phyloP scores from a whole-genome alignment of 2,797 vertebrate species.

The Tragopan temminckii region DNA sequence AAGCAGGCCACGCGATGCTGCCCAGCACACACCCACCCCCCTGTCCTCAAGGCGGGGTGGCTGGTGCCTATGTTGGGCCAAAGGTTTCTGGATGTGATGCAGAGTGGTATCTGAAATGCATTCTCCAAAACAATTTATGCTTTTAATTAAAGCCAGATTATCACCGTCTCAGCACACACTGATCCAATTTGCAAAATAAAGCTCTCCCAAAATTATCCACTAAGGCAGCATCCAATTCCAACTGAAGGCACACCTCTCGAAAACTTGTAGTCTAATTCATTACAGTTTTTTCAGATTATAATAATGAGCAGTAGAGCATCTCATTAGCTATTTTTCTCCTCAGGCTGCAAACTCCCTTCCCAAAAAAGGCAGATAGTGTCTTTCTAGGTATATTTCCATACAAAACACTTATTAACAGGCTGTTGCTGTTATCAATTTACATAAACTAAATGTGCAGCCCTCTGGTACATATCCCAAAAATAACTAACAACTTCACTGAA shows the following conservation, averaged over 20 bases:
- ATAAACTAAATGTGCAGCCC: constrained; percentile 78
- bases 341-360: constrained; percentile 72
- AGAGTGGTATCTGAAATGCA: constrained; percentile 44
- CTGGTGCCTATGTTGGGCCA: background rate
- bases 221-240: constrained; percentile 59
- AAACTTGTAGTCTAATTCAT: constrained; percentile 59
- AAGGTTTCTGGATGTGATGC: constrained; percentile 34
- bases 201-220: constrained; percentile 58
- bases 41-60: background rate
- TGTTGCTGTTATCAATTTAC: constrained; percentile 81
- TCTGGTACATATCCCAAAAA: constrained; percentile 79
- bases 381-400: constrained; percentile 79
- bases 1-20: background rate
- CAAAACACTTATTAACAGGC: constrained; percentile 77
- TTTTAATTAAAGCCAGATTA: constrained; percentile 73
- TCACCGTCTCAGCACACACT: constrained; percentile 61
- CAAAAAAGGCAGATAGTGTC: constrained; percentile 69
- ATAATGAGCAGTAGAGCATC: constrained; percentile 58
- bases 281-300: constrained; percentile 54
- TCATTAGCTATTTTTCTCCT: constrained; percentile 56
- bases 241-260: constrained; percentile 9
- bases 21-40: background rate
- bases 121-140: constrained; percentile 43
- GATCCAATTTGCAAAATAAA: constrained; percentile 64
- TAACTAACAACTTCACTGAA: constrained; percentile 79